Evolutionary conservation across 2,888 invertebrate genomes (phyloP), one percentile per base, ranked within the genome.

Genomic region (Stenotaenia linearis): DNA sequence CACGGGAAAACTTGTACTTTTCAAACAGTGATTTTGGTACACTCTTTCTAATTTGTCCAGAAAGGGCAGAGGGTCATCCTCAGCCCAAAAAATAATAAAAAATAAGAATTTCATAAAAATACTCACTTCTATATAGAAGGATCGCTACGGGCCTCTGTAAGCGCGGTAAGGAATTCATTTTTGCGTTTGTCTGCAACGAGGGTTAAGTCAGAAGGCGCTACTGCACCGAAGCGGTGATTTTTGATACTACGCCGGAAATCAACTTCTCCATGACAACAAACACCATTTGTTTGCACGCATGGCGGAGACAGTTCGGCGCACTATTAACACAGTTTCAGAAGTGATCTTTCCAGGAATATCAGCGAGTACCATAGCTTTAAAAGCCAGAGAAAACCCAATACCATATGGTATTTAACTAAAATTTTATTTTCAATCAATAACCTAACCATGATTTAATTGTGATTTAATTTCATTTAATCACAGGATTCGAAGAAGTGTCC

Each of bases 401-500:
- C 32, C 76, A 15, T 69, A 79, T 61, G 79, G 61, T 30, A 25
- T n/a, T 30, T 28, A 80, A 37, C 5, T 25, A 18, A 78, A 25
- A 45, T 78, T 50, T 79, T 15, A 9, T 25, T 18, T 18, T 45
- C 6, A n/a, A 15, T 7, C 7, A 30, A 12, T 12, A 76, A 21
- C 18, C 15, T n/a, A 50, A 3, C n/a, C 1, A 45, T 45, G n/a
- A n/a, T n/a, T n/a, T n/a, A n/a, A 32, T 50, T 37, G 40, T 6
- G 15, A 3, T 50, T 50, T 50, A 3, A n/a, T 1, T 50, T 3
- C 5, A n/a, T 45, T 18, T 18, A 32, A 32, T 6, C 4, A n/a
- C 12, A 74, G 90, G 88, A 81, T 88, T 88, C 84, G 88, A 89
- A 85, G 87, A 90, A 80, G 89, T 90, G 82, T 89, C 91, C 7